Conservation (phyloP, 2,113 vertebrate genomes). For the Tricholaema leucomelas region DNA sequence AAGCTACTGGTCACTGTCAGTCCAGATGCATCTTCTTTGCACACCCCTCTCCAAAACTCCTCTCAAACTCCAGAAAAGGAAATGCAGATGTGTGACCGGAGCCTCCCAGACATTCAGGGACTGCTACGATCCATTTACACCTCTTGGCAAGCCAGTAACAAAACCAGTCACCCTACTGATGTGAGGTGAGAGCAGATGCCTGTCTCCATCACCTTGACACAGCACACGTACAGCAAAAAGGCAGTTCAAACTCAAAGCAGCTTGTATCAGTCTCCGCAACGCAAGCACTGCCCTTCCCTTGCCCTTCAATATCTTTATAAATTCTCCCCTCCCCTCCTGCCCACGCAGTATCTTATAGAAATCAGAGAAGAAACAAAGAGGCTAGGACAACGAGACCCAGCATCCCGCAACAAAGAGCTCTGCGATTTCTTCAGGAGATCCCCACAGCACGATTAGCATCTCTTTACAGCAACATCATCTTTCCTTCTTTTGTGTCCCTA, state of each 20-base stretch:
- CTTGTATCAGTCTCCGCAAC: background rate
- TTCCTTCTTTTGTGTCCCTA: slow-evolving; percentile 40
- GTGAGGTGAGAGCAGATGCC: background rate
- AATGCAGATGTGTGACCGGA: background rate
- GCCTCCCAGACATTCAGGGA: background rate
- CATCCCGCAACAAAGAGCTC: slow-evolving; percentile 9
- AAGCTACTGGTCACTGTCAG: background rate
- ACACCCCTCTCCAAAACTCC: background rate
- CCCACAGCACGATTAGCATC: slow-evolving; percentile 31
- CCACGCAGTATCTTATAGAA: background rate
- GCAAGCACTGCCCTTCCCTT: slow-evolving; percentile 13
- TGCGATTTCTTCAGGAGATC: slow-evolving; percentile 38
- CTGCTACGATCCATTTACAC: background rate
- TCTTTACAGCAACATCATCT: slow-evolving; percentile 54
- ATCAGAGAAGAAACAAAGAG: slow-evolving; percentile 48
- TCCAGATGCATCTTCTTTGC: background rate
- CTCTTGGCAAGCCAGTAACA: background rate
- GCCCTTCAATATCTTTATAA: slow-evolving; percentile 48
- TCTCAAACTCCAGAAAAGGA: background rate
- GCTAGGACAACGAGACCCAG: background rate
- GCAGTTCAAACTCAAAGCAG: background rate
- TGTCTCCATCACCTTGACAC: background rate
- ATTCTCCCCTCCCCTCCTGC: slow-evolving; percentile 16
- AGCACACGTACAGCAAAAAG: background rate
- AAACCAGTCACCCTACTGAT: background rate